phyloP scores from a whole-genome alignment of 2,797 vertebrate species.

The Sebastes minor region DNA sequence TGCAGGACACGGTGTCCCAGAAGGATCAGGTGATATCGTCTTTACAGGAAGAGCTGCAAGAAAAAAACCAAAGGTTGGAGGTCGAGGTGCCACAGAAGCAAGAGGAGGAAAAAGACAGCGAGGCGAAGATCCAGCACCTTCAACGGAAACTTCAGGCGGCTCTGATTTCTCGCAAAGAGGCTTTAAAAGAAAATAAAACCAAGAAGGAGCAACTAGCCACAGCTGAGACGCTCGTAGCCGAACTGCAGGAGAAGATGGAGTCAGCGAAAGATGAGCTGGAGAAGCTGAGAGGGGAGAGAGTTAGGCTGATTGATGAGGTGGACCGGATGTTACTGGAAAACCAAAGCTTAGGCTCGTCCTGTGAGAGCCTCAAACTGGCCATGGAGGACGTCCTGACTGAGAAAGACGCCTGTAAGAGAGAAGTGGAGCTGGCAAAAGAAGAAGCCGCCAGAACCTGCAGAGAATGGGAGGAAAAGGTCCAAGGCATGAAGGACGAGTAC shows the following conservation, averaged over 20 bases:
- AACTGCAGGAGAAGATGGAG: conserved; percentile 76
- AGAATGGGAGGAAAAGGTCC: conserved; percentile 88
- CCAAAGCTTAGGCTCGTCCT: conserved; percentile 87
- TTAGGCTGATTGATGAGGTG: conserved; percentile 87
- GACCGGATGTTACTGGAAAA: conserved; percentile 88
- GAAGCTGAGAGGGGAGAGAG: conserved; percentile 84
- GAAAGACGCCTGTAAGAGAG: conserved; percentile 84
- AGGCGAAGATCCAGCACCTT: conserved; percentile 85
- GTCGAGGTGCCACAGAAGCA: conserved; percentile 84
- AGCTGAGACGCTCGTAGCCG: conserved; percentile 70
- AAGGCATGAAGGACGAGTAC: conserved; percentile 92
- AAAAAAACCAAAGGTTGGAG: conserved; percentile 82
- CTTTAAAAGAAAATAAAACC: conserved; percentile 88
- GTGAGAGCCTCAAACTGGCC: conserved; percentile 90
- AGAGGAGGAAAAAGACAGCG: conserved; percentile 78
- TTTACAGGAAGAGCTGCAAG: conserved; percentile 84
- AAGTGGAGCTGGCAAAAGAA: conserved; percentile 79
- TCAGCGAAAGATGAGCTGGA: conserved; percentile 71
- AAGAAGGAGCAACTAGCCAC: conserved; percentile 87
- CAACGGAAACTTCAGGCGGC: conserved; percentile 96
- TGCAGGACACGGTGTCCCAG: conserved; percentile 83
- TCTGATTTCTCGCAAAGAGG: conserved; percentile 94
- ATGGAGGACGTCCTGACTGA: conserved; percentile 87
- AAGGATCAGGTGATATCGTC: conserved; percentile 85
- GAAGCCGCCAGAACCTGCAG: conserved; percentile 74